Evolutionary conservation across 1,140 invertebrate genomes (phyloP).

Genomic region (Tetragonula clypearis): DNA sequence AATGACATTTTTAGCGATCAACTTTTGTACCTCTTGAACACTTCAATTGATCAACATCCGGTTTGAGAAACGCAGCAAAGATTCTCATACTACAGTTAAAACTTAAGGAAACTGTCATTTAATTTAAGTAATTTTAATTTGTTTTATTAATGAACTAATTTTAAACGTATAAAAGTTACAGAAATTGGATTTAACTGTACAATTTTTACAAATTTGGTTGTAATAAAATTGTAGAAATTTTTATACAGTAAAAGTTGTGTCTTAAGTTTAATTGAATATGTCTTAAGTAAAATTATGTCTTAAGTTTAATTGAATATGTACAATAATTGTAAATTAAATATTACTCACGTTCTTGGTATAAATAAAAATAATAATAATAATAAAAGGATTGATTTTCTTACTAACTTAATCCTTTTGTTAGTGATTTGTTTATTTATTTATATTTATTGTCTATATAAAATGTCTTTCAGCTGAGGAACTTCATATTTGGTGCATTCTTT

Average conservation of each 20-base stretch:
- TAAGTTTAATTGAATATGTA: background rate
- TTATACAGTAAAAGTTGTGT: background rate
- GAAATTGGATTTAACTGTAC: background rate
- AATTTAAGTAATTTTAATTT: background rate
- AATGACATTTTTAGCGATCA: background rate
- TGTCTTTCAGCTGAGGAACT: background rate
- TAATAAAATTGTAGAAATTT: background rate
- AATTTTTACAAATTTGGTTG: slow-evolving; percentile 3
- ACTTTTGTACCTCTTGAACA: background rate
- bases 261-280: background rate
- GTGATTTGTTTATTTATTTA: background rate
- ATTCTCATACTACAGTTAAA: background rate
- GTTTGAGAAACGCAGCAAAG: background rate
- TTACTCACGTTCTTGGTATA: background rate
- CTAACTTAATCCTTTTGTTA: background rate
- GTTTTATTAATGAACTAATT: too few relatives aligned
- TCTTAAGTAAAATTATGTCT: too few relatives aligned
- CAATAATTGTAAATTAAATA: background rate
- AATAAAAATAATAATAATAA: background rate
- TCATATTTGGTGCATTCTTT: background rate
- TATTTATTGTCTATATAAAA: background rate
- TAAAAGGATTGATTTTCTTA: background rate
- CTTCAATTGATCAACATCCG: background rate
- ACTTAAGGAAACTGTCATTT: background rate
- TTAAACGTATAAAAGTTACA: background rate